These are phyloP conservation scores for Lysandra bellargus DNA, from an alignment of 2,888 invertebrate genomes.

Conservation along the genomic window DNA sequence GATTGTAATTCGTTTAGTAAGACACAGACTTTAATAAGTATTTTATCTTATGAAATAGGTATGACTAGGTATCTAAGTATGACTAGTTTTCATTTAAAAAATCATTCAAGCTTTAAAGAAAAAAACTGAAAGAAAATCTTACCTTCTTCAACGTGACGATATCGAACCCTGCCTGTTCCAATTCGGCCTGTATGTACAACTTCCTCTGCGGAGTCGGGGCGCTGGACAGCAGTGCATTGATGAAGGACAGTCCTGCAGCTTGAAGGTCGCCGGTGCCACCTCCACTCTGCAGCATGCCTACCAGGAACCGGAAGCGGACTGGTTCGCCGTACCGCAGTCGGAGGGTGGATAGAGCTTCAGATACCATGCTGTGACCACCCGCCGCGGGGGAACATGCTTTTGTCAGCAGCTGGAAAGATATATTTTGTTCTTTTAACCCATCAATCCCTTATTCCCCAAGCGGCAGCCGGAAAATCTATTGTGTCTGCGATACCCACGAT, in stretches of 20 bases:
- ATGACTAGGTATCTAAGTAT: background rate
- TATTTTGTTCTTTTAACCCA: background rate
- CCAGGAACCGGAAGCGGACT: slow-evolving; percentile 93
- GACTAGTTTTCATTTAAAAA: background rate
- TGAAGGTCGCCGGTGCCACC: slow-evolving; percentile 87
- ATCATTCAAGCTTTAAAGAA: background rate
- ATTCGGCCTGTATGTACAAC: slow-evolving; percentile 91
- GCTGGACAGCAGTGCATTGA: slow-evolving; percentile 90
- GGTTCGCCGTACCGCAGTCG: slow-evolving; percentile 94
- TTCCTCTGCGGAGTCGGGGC: slow-evolving; percentile 87
- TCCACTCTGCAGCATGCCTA: slow-evolving; percentile 91
- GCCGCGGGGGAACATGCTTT: slow-evolving; percentile 88
- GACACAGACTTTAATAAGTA: background rate
- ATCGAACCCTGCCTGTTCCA: slow-evolving; percentile 91
- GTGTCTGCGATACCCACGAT: too few relatives aligned
- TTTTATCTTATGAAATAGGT: background rate
- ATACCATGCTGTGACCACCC: slow-evolving; percentile 90
- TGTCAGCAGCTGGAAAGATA: slow-evolving; percentile 85
- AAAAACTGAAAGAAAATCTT: slow-evolving; percentile 18
- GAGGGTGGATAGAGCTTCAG: slow-evolving; percentile 94
- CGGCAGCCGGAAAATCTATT: too few relatives aligned
- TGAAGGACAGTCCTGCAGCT: slow-evolving; percentile 89
- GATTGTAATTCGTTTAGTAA: background rate
- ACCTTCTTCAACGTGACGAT: slow-evolving; percentile 82
- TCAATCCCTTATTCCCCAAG: too few relatives aligned